Conservation (phyloP, 92 coral and sea anemone genomes). For the Pocillopora meandrina region DNA sequence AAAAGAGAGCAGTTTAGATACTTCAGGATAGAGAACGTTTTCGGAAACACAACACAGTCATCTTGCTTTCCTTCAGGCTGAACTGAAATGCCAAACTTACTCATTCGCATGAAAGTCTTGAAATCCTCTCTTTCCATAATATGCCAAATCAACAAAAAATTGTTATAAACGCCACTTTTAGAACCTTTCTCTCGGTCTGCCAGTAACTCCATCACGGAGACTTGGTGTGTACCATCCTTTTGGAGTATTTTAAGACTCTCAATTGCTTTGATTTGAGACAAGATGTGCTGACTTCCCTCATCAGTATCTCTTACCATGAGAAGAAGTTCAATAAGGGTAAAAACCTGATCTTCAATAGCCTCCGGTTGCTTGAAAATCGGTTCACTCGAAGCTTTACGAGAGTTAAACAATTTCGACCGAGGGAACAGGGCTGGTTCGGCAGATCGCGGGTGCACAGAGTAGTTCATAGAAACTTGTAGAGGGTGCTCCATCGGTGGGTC, state of each 20-base stretch:
- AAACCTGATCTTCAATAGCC: slow-evolving; percentile 44
- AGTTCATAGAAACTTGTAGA: slow-evolving; percentile 24
- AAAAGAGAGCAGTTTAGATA: slow-evolving; percentile 40
- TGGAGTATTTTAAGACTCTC: slow-evolving; percentile 34
- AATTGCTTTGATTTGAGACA: slow-evolving; percentile 49
- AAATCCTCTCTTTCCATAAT: slow-evolving; percentile 53
- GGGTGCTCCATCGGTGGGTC: slow-evolving; percentile 4
- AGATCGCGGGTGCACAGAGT: slow-evolving; percentile 32
- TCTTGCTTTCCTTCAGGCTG: slow-evolving; percentile 55
- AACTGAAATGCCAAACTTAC: slow-evolving; percentile 46
- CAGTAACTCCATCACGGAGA: slow-evolving; percentile 39
- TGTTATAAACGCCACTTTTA: slow-evolving; percentile 47
- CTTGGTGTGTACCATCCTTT: slow-evolving; percentile 52
- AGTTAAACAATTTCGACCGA: slow-evolving; percentile 13
- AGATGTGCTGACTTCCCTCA: slow-evolving; percentile 34
- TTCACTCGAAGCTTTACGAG: slow-evolving; percentile 4
- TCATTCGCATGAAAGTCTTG: slow-evolving; percentile 44
- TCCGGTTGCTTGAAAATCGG: slow-evolving; percentile 36
- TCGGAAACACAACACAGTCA: slow-evolving; percentile 52
- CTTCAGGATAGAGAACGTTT: slow-evolving; percentile 17
- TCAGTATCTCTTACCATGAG: slow-evolving; percentile 49
- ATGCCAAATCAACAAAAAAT: slow-evolving; percentile 51
- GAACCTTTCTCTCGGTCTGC: slow-evolving; percentile 14
- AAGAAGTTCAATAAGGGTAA: slow-evolving; percentile 47
- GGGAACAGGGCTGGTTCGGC: slow-evolving; percentile 50